A percentile compares a stretch with the other conserved stretches of the same genome.
Evolutionary conservation across 2,113 vertebrate species (phyloP).

Genomic region (Xyliphius kryptos): DNA sequence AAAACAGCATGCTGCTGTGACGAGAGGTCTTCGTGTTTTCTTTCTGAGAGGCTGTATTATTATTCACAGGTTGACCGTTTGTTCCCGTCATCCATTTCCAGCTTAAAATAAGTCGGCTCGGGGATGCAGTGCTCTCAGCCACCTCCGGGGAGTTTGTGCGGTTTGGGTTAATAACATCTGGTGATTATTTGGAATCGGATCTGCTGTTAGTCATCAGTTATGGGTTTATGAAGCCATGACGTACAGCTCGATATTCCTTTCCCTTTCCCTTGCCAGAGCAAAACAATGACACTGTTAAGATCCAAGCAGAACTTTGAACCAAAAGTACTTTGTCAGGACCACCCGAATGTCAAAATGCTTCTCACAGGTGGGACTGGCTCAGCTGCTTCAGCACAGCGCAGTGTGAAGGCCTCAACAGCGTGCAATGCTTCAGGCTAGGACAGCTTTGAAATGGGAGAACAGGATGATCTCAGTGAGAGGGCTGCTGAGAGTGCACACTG

Average conservation of each 20-base stretch:
- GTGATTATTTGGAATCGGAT: slow-evolving; percentile 20
- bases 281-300: neutral
- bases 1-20: too few species aligned
- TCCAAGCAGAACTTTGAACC: slow-evolving; percentile 2
- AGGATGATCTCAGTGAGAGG: slow-evolving; percentile 28
- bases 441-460: slow-evolving; percentile 38
- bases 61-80: slow-evolving; percentile 26
- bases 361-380: too few species aligned
- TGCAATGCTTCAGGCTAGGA: slow-evolving; percentile 23
- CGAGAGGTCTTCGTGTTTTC: slow-evolving; percentile 45
- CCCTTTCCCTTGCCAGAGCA: too few species aligned
- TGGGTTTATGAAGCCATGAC: too few species aligned
- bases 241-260: too few species aligned
- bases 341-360: too few species aligned
- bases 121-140: slow-evolving; percentile 6
- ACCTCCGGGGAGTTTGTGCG: slow-evolving; percentile 12
- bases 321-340: too few species aligned
- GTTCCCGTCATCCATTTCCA: neutral
- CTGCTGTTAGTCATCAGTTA: slow-evolving; percentile 18
- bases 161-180: slow-evolving; percentile 23
- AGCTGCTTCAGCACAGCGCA: slow-evolving; percentile 1
- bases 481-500: slow-evolving; percentile 21
- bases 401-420: slow-evolving; percentile 5
- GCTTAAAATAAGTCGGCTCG: slow-evolving; percentile 9
- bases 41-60: slow-evolving; percentile 46